Conservation (phyloP, 2,113 vertebrate species). For the Eurypyga helias region DNA sequence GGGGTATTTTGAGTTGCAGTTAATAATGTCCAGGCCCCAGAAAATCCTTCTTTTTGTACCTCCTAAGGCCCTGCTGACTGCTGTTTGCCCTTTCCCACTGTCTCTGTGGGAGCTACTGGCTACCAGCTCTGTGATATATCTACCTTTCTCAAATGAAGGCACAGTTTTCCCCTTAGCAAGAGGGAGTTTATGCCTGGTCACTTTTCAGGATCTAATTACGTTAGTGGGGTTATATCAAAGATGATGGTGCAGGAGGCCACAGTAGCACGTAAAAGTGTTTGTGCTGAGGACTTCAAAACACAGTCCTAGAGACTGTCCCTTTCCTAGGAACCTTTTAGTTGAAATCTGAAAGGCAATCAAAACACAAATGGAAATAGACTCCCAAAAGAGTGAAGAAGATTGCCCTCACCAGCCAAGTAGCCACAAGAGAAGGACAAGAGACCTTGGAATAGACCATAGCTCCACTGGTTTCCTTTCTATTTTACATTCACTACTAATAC, state of each 20-base stretch:
- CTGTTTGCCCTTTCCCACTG: neutral
- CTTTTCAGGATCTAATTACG: neutral
- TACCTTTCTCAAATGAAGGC: neutral
- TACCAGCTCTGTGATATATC: neutral
- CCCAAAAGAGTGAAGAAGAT: neutral
- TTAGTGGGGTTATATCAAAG: neutral
- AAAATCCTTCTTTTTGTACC: neutral
- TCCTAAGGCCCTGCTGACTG: neutral
- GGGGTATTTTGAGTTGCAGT: neutral
- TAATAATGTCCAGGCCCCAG: neutral
- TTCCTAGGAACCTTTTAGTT: neutral
- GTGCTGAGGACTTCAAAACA: neutral
- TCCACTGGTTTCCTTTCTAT: neutral
- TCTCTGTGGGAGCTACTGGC: neutral
- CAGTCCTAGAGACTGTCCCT: neutral
- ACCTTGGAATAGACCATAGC: neutral
- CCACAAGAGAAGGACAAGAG: neutral
- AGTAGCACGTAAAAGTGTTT: neutral
- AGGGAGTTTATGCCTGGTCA: neutral
- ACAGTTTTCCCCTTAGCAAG: neutral
- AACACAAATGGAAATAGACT: neutral
- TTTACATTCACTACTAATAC: neutral
- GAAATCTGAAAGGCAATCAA: neutral
- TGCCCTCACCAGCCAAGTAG: neutral
- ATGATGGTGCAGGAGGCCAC: neutral